Evolutionary conservation across 1,140 invertebrate genomes (phyloP), one percentile per base, ranked within the genome.

Genomic region (Phymastichus coffea): DNA sequence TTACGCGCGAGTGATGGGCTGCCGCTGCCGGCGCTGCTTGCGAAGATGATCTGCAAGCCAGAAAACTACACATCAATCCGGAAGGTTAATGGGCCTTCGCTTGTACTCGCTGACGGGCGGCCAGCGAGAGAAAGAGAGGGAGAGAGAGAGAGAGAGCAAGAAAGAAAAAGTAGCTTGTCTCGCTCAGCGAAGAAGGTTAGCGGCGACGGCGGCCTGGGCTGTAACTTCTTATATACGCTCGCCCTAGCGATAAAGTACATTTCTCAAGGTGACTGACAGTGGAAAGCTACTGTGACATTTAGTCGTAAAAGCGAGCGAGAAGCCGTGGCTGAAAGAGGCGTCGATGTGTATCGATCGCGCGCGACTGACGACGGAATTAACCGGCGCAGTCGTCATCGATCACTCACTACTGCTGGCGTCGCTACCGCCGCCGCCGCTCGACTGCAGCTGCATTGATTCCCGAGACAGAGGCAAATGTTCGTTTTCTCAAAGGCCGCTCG

Each of bases 161-260:
- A 33, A 12, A 33, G 28, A 33, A 33, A 33, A 12, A 33, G 28
- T 7, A 33, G 28, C 28, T 7, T 33, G 12, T 33, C 28, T 6
- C 28, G 12, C 28, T 33, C 28, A 12, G 28, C n/a, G n/a, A n/a
- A n/a, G n/a, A n/a, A n/a, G n/a, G n/a, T n/a, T n/a, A n/a, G n/a
- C n/a, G n/a, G n/a, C n/a, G n/a, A n/a, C n/a, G n/a, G n/a, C n/a
- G n/a, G n/a, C n/a, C n/a, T n/a, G n/a, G n/a, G n/a, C n/a, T n/a
- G n/a, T n/a, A n/a, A n/a, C n/a, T n/a, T n/a, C n/a, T n/a, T n/a
- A n/a, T n/a, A n/a, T n/a, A n/a, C n/a, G n/a, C n/a, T n/a, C n/a
- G n/a, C n/a, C n/a, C n/a, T n/a, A 15, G 6, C 56, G 48, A 60
- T 60, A 53, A 54, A 54, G 19, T 60, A 54, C 35, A 60, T 60